phyloP scores from a whole-genome alignment of 2,888 invertebrate genomes.

The Agrochola litura region DNA sequence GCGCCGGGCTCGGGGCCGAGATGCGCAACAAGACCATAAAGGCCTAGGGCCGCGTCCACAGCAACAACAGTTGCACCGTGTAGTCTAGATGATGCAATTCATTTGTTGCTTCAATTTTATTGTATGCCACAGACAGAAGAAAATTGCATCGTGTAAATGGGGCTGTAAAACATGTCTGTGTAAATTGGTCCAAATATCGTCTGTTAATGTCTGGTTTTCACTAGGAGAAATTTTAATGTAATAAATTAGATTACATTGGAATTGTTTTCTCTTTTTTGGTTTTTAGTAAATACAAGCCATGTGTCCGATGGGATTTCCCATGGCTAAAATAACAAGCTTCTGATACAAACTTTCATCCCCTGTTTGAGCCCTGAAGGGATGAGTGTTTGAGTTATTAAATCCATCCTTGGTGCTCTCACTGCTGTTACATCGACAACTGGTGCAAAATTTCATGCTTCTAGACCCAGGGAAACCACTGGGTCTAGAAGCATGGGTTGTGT shows the following conservation, averaged over 20 bases:
- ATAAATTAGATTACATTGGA: constrained; percentile 43
- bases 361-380: neutral
- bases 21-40: too few species aligned
- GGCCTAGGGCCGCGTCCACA: too few species aligned
- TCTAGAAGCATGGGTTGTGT: too few species aligned
- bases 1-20: too few species aligned
- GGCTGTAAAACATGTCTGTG: neutral
- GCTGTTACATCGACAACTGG: neutral
- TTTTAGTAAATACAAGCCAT: neutral
- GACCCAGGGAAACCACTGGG: too few species aligned
- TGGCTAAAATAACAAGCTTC: neutral
- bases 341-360: neutral
- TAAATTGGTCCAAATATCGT: neutral
- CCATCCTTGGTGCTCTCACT: neutral
- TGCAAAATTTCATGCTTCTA: neutral
- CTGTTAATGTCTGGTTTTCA: neutral
- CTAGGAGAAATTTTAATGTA: constrained; percentile 40
- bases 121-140: neutral
- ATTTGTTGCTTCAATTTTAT: too few species aligned
- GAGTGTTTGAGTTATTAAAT: neutral
- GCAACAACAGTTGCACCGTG: too few species aligned
- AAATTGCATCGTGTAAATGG: neutral
- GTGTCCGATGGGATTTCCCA: neutral
- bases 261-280: too few species aligned
- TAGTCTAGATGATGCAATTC: too few species aligned